Base-by-base conservation (phyloP, 2,113 vertebrate genomes). In the Butastur rufipennis region DNA sequence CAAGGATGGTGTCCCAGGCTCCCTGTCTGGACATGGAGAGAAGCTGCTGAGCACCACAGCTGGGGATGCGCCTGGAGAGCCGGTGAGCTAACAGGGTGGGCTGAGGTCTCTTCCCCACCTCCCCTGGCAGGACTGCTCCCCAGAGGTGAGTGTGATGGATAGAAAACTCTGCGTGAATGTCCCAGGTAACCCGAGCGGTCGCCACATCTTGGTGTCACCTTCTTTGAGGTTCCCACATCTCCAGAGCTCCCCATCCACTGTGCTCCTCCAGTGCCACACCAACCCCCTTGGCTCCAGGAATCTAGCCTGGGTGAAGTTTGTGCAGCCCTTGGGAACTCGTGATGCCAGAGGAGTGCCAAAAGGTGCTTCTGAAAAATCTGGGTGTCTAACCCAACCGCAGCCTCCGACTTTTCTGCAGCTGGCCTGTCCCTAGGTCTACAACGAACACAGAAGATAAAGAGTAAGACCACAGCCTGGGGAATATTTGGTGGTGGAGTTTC, bases 81-180 rank as follows among this genome's bases (percentile, higher is more conserved):
- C 10, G 0, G 0, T 7, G 18, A 10, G 22, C 27, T 25, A 1
- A 18, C 14, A 17, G 38, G 25, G 12, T 52, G 5, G 2, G 19
- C 25, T n/a, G 20, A 63, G 38, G 22, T 29, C 22, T 52, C 70
- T 23, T 2, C n/a, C 36, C 42, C 40, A 18, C 13, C 48, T 25
- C 3, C 10, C 11, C 25, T 10, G 21, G 29, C 13, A 83, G 66
- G 62, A 50, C 10, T 42, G 18, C 27, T 66, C 12, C 45, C 50
- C 53, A 75, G 22, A 62, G 25, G 2, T 3, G 11, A 59, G 42
- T 8, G 32, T 16, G 6, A 5, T 11, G n/a, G 36, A 43, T 3
- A 45, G 22, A 80, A 53, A 36, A 73, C 6, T 22, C 17, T 18
- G 9, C 7, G 32, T 15, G 32, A 63, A 36, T 17, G 45, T 19